Evolutionary conservation across 2,113 vertebrate species (phyloP).

Genomic region (human): DNA sequence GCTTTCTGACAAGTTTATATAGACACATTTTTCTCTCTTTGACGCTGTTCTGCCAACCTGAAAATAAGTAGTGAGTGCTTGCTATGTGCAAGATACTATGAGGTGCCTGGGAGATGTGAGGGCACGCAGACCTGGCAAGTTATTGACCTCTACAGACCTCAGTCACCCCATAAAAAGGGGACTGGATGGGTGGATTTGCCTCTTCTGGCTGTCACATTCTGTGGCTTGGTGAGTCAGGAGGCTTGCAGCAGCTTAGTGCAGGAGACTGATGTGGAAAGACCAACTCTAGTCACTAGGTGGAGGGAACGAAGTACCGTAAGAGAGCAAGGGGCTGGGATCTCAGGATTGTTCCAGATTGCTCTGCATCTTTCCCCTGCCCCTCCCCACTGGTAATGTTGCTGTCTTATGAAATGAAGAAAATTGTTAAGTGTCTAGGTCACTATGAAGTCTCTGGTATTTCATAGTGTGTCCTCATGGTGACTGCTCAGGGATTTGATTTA

Average conservation of each 20-base stretch:
- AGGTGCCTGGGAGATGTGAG: neutral
- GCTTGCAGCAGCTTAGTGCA: neutral
- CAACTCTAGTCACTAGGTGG: neutral
- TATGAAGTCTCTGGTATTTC: neutral
- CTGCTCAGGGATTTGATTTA: neutral
- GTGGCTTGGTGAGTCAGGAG: neutral
- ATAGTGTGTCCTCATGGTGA: neutral
- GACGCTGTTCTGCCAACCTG: neutral
- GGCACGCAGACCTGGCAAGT: neutral
- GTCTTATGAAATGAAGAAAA: constrained; percentile 10
- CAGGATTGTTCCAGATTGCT: neutral
- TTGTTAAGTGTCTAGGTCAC: neutral
- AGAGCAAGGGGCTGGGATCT: neutral
- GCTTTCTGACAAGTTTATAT: constrained; percentile 13
- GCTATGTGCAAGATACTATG: neutral
- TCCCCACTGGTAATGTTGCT: neutral
- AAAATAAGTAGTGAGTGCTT: neutral
- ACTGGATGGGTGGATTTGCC: neutral
- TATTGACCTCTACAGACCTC: neutral
- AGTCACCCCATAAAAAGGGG: neutral
- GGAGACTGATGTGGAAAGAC: neutral
- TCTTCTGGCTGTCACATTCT: neutral
- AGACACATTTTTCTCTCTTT: neutral
- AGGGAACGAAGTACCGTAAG: neutral
- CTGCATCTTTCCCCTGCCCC: neutral